These are phyloP conservation scores for Hypsopygia costalis DNA, from an alignment of 2,888 invertebrate species.

Conservation along the genomic window DNA sequence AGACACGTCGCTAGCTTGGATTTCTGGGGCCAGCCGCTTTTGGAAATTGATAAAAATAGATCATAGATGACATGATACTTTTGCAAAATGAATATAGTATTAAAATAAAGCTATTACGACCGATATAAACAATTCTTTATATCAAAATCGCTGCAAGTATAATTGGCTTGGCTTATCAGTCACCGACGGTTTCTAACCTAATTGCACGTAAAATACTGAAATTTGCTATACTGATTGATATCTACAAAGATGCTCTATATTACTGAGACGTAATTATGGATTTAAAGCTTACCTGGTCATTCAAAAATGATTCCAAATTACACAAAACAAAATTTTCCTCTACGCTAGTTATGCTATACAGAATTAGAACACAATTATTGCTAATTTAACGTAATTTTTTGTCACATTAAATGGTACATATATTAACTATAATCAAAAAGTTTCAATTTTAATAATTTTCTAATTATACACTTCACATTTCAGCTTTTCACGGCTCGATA, in stretches of 20 bases:
- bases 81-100: constrained; percentile 32
- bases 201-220: constrained; percentile 43
- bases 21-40: constrained; percentile 72
- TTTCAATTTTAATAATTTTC: constrained; percentile 35
- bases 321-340: constrained; percentile 51
- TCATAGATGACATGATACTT: constrained; percentile 40
- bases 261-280: constrained; percentile 28
- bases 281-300: constrained; percentile 70
- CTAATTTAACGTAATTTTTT: constrained; percentile 34
- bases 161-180: constrained; percentile 73
- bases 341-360: constrained; percentile 43
- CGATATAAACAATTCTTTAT: constrained; percentile 32
- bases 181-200: constrained; percentile 73
- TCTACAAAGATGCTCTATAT: constrained; percentile 26
- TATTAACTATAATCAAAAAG: constrained; percentile 39
- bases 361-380: constrained; percentile 39
- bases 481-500: constrained; percentile 77
- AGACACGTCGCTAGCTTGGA: constrained; percentile 79
- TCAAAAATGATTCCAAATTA: constrained; percentile 66
- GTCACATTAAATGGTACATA: constrained; percentile 32
- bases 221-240: constrained; percentile 21
- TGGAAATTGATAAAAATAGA: constrained; percentile 77
- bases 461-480: constrained; percentile 55
- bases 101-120: constrained; percentile 31
- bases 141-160: constrained; percentile 49